Evolutionary conservation across 2,797 vertebrate species (phyloP).

Genomic region (Semotilus atromaculatus): DNA sequence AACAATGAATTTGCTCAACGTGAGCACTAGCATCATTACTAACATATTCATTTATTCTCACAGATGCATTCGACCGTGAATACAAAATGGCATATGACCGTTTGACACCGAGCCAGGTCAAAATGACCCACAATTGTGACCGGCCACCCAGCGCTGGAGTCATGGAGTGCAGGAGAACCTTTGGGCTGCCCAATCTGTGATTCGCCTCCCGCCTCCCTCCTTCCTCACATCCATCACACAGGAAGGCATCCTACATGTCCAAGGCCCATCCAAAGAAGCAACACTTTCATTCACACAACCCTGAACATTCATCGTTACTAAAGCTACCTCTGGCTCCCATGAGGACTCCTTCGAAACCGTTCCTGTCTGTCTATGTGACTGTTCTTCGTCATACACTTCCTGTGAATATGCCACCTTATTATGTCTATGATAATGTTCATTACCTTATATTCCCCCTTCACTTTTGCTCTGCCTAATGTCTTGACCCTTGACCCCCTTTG

Average conservation of each 20-base stretch:
- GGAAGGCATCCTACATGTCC: conserved; percentile 24
- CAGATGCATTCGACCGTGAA: conserved; percentile 97
- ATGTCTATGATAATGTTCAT: conserved; percentile 10
- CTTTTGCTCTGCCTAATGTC: conserved; percentile 6
- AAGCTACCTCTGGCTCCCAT: conserved; percentile 61
- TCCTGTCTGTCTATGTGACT: conserved; percentile 19
- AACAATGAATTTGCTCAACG: background rate
- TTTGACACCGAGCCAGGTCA: conserved; percentile 90
- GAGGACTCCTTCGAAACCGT: conserved; percentile 51
- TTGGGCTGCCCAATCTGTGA: conserved; percentile 91
- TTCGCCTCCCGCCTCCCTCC: conserved; percentile 36
- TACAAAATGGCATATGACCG: conserved; percentile 97
- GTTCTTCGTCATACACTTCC: conserved; percentile 33
- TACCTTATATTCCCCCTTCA: conserved; percentile 12
- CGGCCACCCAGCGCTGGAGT: conserved; percentile 93
- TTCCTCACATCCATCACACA: conserved; percentile 29
- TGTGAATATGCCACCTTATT: conserved; percentile 39
- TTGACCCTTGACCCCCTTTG: background rate
- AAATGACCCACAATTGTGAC: conserved; percentile 96
- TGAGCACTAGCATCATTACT: background rate
- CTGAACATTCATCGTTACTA: conserved; percentile 49
- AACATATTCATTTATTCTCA: conserved; percentile 19
- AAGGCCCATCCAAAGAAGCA: conserved; percentile 51
- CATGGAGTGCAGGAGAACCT: conserved; percentile 95
- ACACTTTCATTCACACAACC: conserved; percentile 27